Base-by-base conservation (phyloP, 2,888 invertebrate genomes). In the Drosophila neotestacea region DNA sequence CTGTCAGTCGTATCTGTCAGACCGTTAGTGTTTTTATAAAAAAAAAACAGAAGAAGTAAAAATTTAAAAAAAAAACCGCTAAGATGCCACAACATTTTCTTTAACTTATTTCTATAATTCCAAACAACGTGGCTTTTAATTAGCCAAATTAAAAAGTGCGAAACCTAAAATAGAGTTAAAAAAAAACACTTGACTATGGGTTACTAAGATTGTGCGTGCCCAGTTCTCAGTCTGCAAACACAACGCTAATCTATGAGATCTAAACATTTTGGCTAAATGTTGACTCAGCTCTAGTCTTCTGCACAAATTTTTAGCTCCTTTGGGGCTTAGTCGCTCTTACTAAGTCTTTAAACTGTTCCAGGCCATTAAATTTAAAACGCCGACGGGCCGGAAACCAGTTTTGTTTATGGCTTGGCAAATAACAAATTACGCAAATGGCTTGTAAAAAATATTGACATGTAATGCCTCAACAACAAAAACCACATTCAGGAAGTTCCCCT, bases 361-460 rank as follows among this genome's bases (percentile, higher is more conserved):
- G 50, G 27, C 70, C 79, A 77, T 77, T 77, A 74, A 66, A 56
- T 62, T 59, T 42, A 39, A 54, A 72, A 66, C 34, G 68, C 48
- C 63, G 73, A 36, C 39, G 39, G 58, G 44, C 62, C 74, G 73
- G 77, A 61, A 77, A 62, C 54, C 42, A 65, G 73, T 63, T 66
- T 77, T 73, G 70, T 82, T 84, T 76, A 87, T 77, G 77, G 77
- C 72, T 74, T 70, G 69, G 73, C 83, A 85, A 85, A 85, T 84
- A 81, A 81, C 81, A 81, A 81, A 88, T 85, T 86, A 86, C 84
- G 88, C 76, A 85, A 88, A 88, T 88, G 88, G 88, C 68, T 85
- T 88, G 84, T 85, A 85, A 88, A 77, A 72, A 78, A 71, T 82
- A 82, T 82, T 80, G 79, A 73, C 70, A 69, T 67, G 58, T 55